Evolutionary conservation across 2,888 invertebrate species (phyloP).

Genomic region (Athripsodes cinereus): DNA sequence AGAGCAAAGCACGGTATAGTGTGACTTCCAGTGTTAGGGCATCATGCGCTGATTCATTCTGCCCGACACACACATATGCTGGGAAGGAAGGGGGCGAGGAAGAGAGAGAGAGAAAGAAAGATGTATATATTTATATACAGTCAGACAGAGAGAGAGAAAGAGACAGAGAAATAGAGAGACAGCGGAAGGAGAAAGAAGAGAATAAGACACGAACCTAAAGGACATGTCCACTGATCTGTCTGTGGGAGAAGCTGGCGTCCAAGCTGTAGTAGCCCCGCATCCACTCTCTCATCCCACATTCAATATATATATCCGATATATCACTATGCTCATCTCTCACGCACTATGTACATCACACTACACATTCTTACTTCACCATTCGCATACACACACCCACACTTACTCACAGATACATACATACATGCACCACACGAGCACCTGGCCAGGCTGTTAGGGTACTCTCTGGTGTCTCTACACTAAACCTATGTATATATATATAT

Average conservation of each 20-base stretch:
- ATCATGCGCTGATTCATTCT: slow-evolving; percentile 31
- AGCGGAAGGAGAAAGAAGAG: slow-evolving; percentile 13
- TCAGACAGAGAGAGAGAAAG: slow-evolving; percentile 40
- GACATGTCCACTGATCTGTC: slow-evolving; percentile 10
- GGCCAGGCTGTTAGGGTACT: neutral
- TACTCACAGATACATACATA: neutral
- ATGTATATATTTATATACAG: slow-evolving; percentile 33
- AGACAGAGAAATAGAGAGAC: slow-evolving; percentile 31
- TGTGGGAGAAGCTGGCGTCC: slow-evolving; percentile 21
- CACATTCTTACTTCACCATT: neutral
- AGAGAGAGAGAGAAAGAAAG: slow-evolving; percentile 38
- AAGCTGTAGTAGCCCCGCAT: slow-evolving; percentile 7
- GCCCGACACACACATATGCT: slow-evolving; percentile 33
- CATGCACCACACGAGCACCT: neutral
- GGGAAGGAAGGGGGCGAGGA: slow-evolving; percentile 35
- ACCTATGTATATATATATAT: neutral
- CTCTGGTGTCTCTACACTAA: neutral
- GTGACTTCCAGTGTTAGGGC: slow-evolving; percentile 42
- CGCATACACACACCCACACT: neutral
- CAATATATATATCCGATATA: no score
- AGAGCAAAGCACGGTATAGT: slow-evolving; percentile 49
- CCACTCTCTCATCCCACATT: neutral
- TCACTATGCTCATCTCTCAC: no score
- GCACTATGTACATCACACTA: no score
- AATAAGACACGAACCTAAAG: slow-evolving; percentile 9